Base-by-base conservation (phyloP, 2,113 vertebrate species). In the Hippocampus zosterae region DNA sequence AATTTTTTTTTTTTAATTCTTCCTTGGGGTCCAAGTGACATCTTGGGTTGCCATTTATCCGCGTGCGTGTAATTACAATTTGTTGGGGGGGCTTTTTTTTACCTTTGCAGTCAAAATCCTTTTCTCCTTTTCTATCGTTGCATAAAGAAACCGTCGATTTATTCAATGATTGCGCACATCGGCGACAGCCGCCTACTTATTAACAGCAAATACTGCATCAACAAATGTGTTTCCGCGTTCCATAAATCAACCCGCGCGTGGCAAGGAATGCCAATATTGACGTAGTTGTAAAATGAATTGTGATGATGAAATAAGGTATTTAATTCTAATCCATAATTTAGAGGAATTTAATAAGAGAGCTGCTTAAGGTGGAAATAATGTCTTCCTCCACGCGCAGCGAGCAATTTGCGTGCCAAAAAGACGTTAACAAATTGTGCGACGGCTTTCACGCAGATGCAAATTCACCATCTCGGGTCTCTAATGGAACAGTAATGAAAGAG, bases 301-400 rank as follows among this genome's bases (percentile, higher is more conserved):
- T 68, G 71, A 73, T 67, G 70, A 85, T 81, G 59, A 78, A 82
- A 76, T 75, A 69, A 69, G 41, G 50, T 67, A 75, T 84, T 87
- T 83, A 75, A 84, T 85, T 81, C 70, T 23, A 5, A 81, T 84
- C 78, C 83, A 81, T 85, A 75, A 83, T 88, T 83, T 78, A 83
- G 79, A 76, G 40, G 69, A 81, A 76, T 82, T 74, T 71, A 81
- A 88, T 82, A 81, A 80, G 81, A 78, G 79, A 61, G 71, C 82
- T 25, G 77, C 83, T 85, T 50, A 68, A 76, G 83, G 82, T 74
- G 68, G 70, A 81, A 84, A 85, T 85, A 64, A 72, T 55, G 56
- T 83, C 72, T 67, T 77, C 80, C 42, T 27, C 74, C 2, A 67
- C 63, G 44, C 3, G 37, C 68, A 68, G 63, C 70, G 41, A 70